Base-by-base conservation (phyloP, 2,113 vertebrate species). In the Piliocolobus tephrosceles region DNA sequence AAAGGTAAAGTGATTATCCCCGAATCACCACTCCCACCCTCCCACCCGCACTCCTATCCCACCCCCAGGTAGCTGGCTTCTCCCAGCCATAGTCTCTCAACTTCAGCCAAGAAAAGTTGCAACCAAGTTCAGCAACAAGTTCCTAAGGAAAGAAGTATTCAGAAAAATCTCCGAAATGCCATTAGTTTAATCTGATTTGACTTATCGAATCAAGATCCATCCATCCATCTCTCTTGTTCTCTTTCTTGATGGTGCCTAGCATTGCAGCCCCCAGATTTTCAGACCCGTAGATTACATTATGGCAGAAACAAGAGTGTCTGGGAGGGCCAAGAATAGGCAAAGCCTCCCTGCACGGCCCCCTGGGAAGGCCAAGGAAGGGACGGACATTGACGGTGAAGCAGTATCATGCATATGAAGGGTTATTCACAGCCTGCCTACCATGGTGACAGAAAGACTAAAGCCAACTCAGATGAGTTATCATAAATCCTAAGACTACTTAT, bases 141-240 rank as follows among this genome's bases (percentile, higher is more conserved):
- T 88, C 70, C 52, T 90, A 90, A 90, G 83, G 82, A 78, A 88
- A 92, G 94, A 52, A 95, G 45, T 92, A 91, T 93, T 93, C 87
- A 90, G 68, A 89, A 94, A 82, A 81, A 45, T 92, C 84, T 92
- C 96, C 80, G 81, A 94, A 96, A 97, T 96, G 61, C 72, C 80
- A 96, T 98, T 97, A 96, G 84, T 79, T 79, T 97, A 96, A 98
- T 96, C 73, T 85, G 84, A 97, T 98, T 97, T 96, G 95, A 96
- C 78, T 96, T 92, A 98, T 96, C 97, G 86, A 89, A 97, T 98
- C 85, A 95, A 94, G 85, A 97, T 61, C 27, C 94, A 79, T 91
- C 93, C 7, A 83, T 88, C 88, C 75, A 50, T 96, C 94, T 96
- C 78, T 89, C 87, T 95, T 8, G 4, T 45, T 64, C 78, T 90